Conservation (phyloP, 2,113 vertebrate genomes). For the Apus apus region DNA sequence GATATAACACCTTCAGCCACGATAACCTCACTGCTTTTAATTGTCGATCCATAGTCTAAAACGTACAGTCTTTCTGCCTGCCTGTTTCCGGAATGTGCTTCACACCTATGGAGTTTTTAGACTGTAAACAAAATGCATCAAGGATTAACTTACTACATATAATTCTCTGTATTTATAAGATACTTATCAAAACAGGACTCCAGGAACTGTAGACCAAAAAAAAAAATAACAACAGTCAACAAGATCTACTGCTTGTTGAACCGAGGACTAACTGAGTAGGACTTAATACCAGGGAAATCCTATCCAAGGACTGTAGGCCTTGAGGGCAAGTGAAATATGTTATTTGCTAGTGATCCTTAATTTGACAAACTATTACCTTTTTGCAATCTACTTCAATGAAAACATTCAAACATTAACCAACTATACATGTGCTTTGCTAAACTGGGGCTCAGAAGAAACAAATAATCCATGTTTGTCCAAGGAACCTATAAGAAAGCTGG, state of each 20-base stretch:
- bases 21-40: neutral
- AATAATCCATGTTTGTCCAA: neutral
- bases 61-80: accelerated
- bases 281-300: neutral
- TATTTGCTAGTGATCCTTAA: neutral
- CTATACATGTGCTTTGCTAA: neutral
- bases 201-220: neutral
- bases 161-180: neutral
- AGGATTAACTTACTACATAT: neutral
- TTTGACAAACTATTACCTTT: neutral
- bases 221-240: neutral
- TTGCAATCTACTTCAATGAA: neutral
- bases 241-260: neutral
- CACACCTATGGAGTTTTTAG: neutral
- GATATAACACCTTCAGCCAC: neutral
- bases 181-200: neutral
- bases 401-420: neutral
- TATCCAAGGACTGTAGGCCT: neutral
- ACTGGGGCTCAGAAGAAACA: neutral
- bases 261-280: neutral
- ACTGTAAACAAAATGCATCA: neutral
- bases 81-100: neutral
- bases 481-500: too few species aligned
- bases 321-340: neutral
- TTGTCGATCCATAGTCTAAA: neutral